Evolutionary conservation across 92 coral and sea anemone genomes (phyloP).

Genomic region (Heliopora coerulea): DNA sequence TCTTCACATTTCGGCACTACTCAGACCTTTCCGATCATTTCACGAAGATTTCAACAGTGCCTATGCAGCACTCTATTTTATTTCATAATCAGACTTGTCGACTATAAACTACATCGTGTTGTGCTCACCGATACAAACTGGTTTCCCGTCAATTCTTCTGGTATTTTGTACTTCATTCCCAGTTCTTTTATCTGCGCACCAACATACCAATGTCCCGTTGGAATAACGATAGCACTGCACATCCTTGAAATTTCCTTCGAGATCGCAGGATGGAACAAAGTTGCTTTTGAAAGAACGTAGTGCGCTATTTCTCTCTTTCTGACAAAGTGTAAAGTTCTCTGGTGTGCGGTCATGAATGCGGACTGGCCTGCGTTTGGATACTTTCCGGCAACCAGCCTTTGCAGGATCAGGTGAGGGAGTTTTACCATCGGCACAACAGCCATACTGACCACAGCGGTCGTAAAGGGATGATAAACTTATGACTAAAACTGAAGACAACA

Average conservation of each 20-base stretch:
- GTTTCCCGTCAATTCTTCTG: conserved; percentile 50
- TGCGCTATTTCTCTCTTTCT: conserved; percentile 51
- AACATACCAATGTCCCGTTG: conserved; percentile 62
- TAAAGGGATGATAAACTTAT: conserved; percentile 1
- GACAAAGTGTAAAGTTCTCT: conserved; percentile 46
- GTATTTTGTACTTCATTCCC: conserved; percentile 77
- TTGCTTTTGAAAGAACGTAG: conserved; percentile 48
- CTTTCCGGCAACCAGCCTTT: conserved; percentile 70
- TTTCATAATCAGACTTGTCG: background rate
- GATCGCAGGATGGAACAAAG: conserved; percentile 74
- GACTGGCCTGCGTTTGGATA: conserved; percentile 3
- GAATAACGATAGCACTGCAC: conserved; percentile 78
- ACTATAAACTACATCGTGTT: background rate
- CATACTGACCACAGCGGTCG: conserved; percentile 60
- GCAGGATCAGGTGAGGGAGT: conserved; percentile 85
- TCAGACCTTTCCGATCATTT: too few relatives aligned
- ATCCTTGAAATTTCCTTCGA: conserved; percentile 63
- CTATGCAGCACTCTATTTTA: too few relatives aligned
- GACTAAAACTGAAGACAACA: conserved; percentile 6
- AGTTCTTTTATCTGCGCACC: conserved; percentile 81
- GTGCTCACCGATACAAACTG: conserved; percentile 60
- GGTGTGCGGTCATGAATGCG: background rate
- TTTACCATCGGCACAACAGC: conserved; percentile 73
- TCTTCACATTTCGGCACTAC: too few relatives aligned
- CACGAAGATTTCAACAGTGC: too few relatives aligned